Evolutionary conservation across 2,888 invertebrate species (phyloP).

Genomic region (Phyllotreta striolata): DNA sequence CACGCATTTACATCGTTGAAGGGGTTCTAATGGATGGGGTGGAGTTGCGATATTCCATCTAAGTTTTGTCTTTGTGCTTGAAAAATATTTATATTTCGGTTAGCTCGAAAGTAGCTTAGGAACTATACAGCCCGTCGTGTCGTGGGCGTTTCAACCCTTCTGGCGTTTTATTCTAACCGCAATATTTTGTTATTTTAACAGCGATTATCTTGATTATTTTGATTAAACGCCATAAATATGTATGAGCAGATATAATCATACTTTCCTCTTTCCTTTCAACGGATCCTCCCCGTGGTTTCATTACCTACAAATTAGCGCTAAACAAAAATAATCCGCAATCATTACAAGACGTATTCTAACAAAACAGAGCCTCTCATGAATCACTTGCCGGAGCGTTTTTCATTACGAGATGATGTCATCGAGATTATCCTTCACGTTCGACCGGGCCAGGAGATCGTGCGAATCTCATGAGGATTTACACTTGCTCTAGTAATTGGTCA

Average conservation of each 20-base stretch:
- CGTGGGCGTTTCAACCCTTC: constrained; percentile 43
- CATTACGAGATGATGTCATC: constrained; percentile 47
- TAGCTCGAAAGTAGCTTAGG: constrained; percentile 42
- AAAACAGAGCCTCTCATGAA: constrained; percentile 28
- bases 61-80: constrained; percentile 62
- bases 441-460: constrained; percentile 53
- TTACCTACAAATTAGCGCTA: no score
- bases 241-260: no score
- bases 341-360: constrained; percentile 5
- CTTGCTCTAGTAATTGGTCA: constrained; percentile 44
- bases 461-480: constrained; percentile 47
- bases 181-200: not conserved
- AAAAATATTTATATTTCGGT: constrained; percentile 60
- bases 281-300: no score
- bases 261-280: no score
- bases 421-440: constrained; percentile 46
- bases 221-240: no score
- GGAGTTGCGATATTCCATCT: constrained; percentile 56
- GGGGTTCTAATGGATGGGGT: constrained; percentile 54
- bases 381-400: constrained; percentile 40
- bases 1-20: constrained; percentile 60
- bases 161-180: constrained; percentile 23
- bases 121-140: constrained; percentile 42
- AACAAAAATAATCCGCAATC: no score
- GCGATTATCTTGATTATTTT: not conserved